Percentiles rank a stretch among this genome's conserved stretches.
These are phyloP conservation scores for Smithornis capensis DNA, from an alignment of 2,113 vertebrate genomes.

Conservation along the genomic window DNA sequence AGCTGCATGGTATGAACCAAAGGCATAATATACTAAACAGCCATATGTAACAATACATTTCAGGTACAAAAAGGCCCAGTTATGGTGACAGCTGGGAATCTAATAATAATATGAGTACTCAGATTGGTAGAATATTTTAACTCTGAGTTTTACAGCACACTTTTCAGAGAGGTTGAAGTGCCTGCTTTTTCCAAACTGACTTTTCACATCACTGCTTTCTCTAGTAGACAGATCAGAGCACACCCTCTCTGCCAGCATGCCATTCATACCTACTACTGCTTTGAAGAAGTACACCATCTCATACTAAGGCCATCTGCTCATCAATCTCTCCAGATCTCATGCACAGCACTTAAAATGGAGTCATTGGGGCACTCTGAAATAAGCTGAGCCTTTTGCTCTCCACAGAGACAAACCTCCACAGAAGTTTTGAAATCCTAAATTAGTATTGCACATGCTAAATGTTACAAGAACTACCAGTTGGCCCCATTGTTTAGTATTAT, in stretches of 20 bases:
- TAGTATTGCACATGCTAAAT: neutral
- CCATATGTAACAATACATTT: too few species aligned
- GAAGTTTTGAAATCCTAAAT: neutral
- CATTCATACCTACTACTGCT: neutral
- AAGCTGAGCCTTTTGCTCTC: neutral
- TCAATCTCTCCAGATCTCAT: neutral
- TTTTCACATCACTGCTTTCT: neutral
- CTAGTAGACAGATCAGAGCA: neutral
- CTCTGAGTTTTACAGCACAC: neutral
- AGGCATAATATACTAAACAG: neutral
- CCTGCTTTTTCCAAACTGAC: neutral
- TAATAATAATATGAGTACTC: too few species aligned
- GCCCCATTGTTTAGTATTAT: fast-evolving
- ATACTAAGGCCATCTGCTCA: neutral
- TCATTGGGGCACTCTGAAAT: neutral
- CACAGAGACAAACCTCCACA: too few species aligned
- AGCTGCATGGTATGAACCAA: too few species aligned
- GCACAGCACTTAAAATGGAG: neutral
- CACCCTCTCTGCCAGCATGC: neutral
- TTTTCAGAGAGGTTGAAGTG: neutral
- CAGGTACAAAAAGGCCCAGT: too few species aligned
- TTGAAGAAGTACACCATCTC: neutral
- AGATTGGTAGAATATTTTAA: neutral
- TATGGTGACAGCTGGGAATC: too few species aligned
- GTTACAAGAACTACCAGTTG: neutral